Percentiles rank a stretch among this genome's conserved stretches.
These are phyloP conservation scores for Lucilia sericata DNA, from an alignment of 1,140 invertebrate species.

Conservation along the genomic window DNA sequence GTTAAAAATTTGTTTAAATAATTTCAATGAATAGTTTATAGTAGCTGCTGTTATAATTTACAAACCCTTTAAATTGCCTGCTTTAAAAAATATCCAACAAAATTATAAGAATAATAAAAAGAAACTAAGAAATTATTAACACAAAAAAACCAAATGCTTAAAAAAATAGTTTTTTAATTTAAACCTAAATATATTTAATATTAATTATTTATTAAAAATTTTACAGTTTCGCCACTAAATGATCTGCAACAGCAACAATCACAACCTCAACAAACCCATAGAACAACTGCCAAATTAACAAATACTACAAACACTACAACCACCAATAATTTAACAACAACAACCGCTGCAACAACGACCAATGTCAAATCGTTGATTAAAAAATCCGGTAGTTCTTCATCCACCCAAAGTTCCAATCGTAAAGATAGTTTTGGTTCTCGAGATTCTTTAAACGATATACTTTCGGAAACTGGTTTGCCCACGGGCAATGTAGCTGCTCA, in stretches of 20 bases:
- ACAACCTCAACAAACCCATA: conserved; percentile 48
- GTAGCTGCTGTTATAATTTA: background rate
- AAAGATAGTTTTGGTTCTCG: conserved; percentile 67
- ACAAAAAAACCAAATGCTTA: conserved; percentile 3
- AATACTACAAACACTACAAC: conserved; percentile 52
- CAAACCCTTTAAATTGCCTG: background rate
- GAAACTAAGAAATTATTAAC: background rate
- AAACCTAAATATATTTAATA: background rate
- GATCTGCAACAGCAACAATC: conserved; percentile 53
- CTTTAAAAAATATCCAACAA: background rate
- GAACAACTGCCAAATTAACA: conserved; percentile 50
- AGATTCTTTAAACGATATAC: conserved; percentile 66
- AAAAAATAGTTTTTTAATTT: background rate
- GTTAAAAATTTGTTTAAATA: conserved; percentile 4
- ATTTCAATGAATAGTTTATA: background rate
- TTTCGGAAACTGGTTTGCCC: conserved; percentile 62
- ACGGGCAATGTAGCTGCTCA: conserved; percentile 69
- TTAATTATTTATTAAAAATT: conserved; percentile 26
- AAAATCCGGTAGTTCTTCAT: conserved; percentile 55
- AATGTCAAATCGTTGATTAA: conserved; percentile 62
- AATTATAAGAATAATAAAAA: background rate
- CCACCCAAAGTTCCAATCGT: conserved; percentile 55
- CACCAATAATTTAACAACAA: conserved; percentile 50
- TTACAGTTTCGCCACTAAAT: conserved; percentile 64
- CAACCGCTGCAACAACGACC: conserved; percentile 55